Evolutionary conservation across 2,797 vertebrate species (phyloP).

Genomic region (Hybognathus amarus): DNA sequence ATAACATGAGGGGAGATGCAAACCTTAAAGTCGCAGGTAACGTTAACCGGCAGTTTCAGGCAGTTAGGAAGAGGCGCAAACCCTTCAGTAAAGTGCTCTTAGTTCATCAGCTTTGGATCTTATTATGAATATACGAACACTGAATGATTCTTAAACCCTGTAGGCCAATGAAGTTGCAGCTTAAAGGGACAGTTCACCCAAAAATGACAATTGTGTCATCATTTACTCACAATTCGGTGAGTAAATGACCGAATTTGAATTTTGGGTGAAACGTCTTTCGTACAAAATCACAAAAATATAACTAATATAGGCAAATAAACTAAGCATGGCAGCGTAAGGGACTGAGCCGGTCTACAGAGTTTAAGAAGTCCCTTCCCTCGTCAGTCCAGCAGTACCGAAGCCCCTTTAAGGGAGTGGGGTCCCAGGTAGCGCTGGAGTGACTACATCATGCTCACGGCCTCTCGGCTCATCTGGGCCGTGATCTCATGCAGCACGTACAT

Average conservation of each 20-base stretch:
- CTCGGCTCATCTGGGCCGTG: constrained; percentile 84
- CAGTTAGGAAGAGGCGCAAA: constrained; percentile 31
- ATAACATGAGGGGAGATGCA: neutral
- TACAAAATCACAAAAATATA: constrained; percentile 2
- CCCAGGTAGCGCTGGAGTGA: constrained; percentile 57
- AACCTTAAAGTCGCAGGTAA: neutral
- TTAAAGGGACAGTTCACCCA: constrained; percentile 9
- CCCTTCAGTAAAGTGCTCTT: constrained; percentile 57
- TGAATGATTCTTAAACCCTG: constrained; percentile 39
- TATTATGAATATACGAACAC: constrained; percentile 22
- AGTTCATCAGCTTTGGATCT: constrained; percentile 44
- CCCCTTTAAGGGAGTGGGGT: constrained; percentile 21
- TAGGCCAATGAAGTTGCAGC: neutral
- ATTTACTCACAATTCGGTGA: neutral
- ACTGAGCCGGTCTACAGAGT: constrained; percentile 33
- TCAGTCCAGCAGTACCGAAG: constrained; percentile 17
- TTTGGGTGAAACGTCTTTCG: neutral
- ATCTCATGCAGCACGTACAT: constrained; percentile 88
- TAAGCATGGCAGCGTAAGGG: neutral
- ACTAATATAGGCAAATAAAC: neutral
- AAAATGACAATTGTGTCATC: neutral
- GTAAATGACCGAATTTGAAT: too few relatives aligned
- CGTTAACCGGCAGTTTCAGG: constrained; percentile 23
- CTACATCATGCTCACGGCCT: constrained; percentile 69
- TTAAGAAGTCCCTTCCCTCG: neutral